phyloP scores from a whole-genome alignment of 2,888 invertebrate genomes.

The Plebejus anna region DNA sequence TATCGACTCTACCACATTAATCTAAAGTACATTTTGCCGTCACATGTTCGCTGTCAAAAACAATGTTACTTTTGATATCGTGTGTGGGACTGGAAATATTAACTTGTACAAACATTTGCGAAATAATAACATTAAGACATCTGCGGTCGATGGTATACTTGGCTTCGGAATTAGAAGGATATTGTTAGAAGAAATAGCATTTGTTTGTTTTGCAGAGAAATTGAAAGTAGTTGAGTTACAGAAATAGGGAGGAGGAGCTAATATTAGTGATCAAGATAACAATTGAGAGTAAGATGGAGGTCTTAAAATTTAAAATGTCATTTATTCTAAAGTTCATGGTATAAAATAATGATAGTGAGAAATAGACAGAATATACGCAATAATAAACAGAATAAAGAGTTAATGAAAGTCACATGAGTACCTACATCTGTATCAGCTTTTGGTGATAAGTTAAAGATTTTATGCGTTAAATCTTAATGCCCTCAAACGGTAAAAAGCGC shows the following conservation, averaged over 20 bases:
- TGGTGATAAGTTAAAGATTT: not conserved
- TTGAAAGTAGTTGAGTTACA: not conserved
- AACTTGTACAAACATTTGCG: conserved; percentile 44
- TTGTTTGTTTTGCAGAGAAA: not conserved
- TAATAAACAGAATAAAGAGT: not conserved
- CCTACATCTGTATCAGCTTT: not conserved
- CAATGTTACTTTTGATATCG: conserved; percentile 38
- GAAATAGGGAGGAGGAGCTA: not conserved
- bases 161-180: conserved; percentile 4
- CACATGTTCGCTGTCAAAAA: conserved; percentile 12
- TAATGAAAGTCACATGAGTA: not conserved
- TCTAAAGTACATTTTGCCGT: conserved; percentile 7
- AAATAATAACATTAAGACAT: conserved; percentile 29
- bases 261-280: too few species aligned
- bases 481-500: conserved; percentile 25
- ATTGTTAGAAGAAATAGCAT: not conserved
- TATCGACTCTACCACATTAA: not conserved
- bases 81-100: conserved; percentile 33
- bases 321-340: too few species aligned
- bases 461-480: conserved; percentile 17
- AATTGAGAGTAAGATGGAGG: too few species aligned
- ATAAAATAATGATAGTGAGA: too few species aligned
- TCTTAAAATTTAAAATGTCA: too few species aligned
- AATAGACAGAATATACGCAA: not conserved
- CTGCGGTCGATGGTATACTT: conserved; percentile 15